Percentiles rank a stretch among this genome's conserved stretches.
Conservation (phyloP, 2,888 invertebrate species). For the Microctonus aethiopoides region DNA sequence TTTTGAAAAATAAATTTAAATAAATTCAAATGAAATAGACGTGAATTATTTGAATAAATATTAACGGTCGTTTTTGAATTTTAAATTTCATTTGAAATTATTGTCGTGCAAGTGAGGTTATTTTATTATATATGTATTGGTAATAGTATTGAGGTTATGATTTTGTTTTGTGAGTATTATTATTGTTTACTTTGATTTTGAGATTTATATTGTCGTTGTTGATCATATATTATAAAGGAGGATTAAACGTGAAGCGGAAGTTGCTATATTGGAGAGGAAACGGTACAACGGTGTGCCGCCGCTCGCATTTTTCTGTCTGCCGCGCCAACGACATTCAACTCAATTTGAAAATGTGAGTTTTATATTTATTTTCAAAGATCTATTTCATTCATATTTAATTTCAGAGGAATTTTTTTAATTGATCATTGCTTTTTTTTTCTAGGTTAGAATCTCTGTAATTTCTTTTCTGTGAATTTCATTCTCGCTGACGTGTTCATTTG, state of each 20-base stretch:
- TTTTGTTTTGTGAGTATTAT: neutral
- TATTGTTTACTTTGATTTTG: neutral
- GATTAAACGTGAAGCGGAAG: slow-evolving; percentile 48
- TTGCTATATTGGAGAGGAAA: slow-evolving; percentile 67
- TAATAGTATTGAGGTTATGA: neutral
- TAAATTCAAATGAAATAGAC: neutral
- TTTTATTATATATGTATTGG: neutral
- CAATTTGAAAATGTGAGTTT: slow-evolving; percentile 71
- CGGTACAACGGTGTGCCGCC: slow-evolving; percentile 69
- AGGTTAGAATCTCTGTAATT: neutral
- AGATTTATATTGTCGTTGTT: neutral
- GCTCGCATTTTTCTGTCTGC: slow-evolving; percentile 73
- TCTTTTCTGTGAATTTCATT: slow-evolving; percentile 15
- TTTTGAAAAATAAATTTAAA: neutral
- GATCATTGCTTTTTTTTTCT: neutral
- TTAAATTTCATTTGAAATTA: neutral
- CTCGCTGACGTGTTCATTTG: neutral
- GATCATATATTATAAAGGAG: slow-evolving; percentile 15
- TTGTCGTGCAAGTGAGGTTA: slow-evolving; percentile 16
- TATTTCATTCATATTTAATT: neutral
- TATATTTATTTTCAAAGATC: slow-evolving; percentile 1
- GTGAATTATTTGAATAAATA: neutral
- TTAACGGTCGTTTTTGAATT: neutral
- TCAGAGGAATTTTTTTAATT: neutral
- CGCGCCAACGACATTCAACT: slow-evolving; percentile 72